Conservation (phyloP, 2,113 vertebrate genomes). For the Pontoporia blainvillei region DNA sequence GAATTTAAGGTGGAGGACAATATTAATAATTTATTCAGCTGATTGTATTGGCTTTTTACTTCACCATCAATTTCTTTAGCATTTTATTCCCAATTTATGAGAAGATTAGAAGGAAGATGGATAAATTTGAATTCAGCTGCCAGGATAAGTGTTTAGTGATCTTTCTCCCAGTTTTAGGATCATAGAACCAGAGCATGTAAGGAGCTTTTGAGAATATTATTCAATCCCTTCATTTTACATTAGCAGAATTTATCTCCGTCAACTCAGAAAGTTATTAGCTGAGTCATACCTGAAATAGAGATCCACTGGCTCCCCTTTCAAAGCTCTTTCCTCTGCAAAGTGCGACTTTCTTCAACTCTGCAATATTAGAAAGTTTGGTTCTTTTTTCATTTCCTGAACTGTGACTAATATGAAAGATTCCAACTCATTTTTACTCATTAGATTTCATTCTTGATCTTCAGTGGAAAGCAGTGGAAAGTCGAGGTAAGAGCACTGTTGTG, state of each 20-base stretch:
- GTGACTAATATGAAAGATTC: background rate
- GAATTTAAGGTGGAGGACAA: background rate
- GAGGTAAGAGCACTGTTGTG: background rate
- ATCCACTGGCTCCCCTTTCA: background rate
- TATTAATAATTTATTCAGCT: background rate
- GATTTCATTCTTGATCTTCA: background rate
- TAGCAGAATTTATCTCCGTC: background rate
- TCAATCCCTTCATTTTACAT: background rate
- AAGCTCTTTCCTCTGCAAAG: background rate
- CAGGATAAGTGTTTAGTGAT: background rate
- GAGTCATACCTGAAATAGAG: background rate
- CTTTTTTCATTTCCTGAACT: background rate
- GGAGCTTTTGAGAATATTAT: background rate
- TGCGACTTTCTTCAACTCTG: background rate
- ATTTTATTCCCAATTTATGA: background rate
- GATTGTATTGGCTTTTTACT: background rate
- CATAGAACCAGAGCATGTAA: background rate
- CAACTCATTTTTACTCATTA: background rate
- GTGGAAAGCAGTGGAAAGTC: background rate
- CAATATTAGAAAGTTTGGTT: background rate
- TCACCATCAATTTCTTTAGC: background rate
- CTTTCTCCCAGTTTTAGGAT: background rate
- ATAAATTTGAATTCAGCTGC: background rate
- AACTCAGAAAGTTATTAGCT: background rate
- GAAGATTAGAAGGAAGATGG: background rate